Percentiles rank a stretch among this genome's conserved stretches.
phyloP scores from a whole-genome alignment of 2,113 vertebrate species.

The Pongo abelii region DNA sequence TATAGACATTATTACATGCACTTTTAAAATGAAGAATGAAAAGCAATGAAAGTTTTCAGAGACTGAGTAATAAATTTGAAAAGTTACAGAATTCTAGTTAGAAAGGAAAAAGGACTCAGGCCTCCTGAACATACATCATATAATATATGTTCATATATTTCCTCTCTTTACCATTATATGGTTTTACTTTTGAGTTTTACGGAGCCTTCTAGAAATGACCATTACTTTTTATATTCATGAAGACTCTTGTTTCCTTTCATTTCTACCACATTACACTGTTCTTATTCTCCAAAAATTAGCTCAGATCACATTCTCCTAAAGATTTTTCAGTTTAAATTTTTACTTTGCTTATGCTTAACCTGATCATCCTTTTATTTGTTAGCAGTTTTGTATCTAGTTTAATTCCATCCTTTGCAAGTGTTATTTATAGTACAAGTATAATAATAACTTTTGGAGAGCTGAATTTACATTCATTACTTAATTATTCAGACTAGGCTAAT shows the following conservation, averaged over 20 bases:
- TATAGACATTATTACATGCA: neutral
- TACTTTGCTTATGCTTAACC: neutral
- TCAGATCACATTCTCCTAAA: neutral
- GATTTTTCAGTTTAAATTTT: neutral
- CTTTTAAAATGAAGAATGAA: neutral
- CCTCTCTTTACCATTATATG: neutral
- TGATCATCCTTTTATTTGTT: neutral
- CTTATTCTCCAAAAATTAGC: neutral
- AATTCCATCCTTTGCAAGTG: neutral
- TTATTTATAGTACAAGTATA: neutral
- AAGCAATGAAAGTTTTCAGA: neutral
- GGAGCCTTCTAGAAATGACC: neutral
- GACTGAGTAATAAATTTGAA: neutral
- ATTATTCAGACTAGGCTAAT: neutral
- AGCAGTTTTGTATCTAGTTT: neutral
- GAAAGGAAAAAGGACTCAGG: neutral
- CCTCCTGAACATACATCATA: neutral
- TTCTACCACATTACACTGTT: neutral
- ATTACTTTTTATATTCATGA: neutral
- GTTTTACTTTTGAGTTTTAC: slow-evolving; percentile 25
- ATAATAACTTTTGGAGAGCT: neutral
- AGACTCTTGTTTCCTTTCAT: neutral
- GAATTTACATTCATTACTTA: neutral
- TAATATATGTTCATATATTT: neutral
- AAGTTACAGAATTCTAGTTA: neutral